These are phyloP conservation scores for Psettodes erumei DNA, from an alignment of 2,113 vertebrate species.

Conservation along the genomic window DNA sequence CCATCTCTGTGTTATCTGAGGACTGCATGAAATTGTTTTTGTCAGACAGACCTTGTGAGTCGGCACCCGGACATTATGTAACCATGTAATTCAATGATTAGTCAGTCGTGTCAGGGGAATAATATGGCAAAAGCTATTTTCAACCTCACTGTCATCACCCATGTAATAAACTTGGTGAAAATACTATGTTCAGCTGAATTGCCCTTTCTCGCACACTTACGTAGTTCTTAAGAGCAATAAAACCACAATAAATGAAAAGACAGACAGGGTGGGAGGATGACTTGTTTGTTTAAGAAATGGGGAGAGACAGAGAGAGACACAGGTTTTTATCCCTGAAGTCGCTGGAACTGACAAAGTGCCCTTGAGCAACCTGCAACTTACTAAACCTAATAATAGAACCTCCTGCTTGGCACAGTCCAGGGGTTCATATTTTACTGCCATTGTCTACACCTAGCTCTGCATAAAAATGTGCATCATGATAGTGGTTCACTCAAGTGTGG, in stretches of 20 bases:
- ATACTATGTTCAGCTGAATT: background rate
- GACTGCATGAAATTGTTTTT: slow-evolving; percentile 54
- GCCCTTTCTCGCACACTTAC: background rate
- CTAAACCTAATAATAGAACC: background rate
- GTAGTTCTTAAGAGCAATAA: background rate
- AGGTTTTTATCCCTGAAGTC: background rate
- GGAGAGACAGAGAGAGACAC: background rate
- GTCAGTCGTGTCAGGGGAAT: slow-evolving; percentile 31
- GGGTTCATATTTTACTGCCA: background rate
- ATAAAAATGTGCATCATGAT: background rate
- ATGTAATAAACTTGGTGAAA: slow-evolving; percentile 2
- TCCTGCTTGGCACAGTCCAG: background rate
- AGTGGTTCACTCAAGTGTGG: background rate
- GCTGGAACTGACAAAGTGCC: background rate
- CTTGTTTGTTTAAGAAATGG: background rate
- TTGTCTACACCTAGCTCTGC: background rate
- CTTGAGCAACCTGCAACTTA: background rate
- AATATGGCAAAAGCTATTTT: slow-evolving; percentile 47
- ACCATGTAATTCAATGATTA: slow-evolving; percentile 64
- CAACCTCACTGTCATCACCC: background rate
- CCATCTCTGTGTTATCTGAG: slow-evolving; percentile 48
- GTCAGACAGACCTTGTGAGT: slow-evolving; percentile 64
- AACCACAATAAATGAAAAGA: background rate
- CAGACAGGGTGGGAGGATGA: slow-evolving; percentile 1
- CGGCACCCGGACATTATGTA: slow-evolving; percentile 55